Conservation (phyloP, 2,888 invertebrate species). For the Phasia obesa region DNA sequence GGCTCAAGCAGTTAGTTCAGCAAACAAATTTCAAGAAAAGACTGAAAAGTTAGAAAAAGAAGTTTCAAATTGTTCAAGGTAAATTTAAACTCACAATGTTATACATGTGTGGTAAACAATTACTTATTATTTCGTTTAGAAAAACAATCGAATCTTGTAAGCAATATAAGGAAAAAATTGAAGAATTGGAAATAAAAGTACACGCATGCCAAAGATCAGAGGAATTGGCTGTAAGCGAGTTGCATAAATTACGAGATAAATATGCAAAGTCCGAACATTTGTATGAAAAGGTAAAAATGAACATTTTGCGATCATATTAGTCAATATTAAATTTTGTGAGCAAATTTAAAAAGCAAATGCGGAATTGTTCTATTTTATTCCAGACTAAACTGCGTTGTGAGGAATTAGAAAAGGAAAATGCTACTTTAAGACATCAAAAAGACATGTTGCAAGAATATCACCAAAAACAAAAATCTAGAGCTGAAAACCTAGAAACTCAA, state of each 20-base stretch:
- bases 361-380: neutral
- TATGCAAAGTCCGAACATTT: conserved; percentile 83
- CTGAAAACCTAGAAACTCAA: conserved; percentile 84
- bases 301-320: neutral
- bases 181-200: conserved; percentile 81
- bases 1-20: conserved; percentile 87
- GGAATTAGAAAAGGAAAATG: conserved; percentile 85
- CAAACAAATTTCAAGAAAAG: conserved; percentile 87
- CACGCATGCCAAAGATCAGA: conserved; percentile 80
- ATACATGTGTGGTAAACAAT: neutral
- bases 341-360: neutral
- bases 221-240: conserved; percentile 79
- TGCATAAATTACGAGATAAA: conserved; percentile 82
- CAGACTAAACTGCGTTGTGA: conserved; percentile 83
- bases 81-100: neutral
- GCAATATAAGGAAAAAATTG: conserved; percentile 81
- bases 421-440: conserved; percentile 83
- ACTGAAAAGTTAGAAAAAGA: conserved; percentile 84
- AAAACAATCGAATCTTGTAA: conserved; percentile 72
- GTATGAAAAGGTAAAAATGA: conserved; percentile 82
- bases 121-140: conserved; percentile 44
- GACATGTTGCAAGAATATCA: conserved; percentile 84
- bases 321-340: neutral
- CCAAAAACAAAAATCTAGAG: conserved; percentile 83
- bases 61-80: conserved; percentile 80